Base-by-base conservation (phyloP, 2,888 invertebrate genomes). In the Drosophila anomalata region DNA sequence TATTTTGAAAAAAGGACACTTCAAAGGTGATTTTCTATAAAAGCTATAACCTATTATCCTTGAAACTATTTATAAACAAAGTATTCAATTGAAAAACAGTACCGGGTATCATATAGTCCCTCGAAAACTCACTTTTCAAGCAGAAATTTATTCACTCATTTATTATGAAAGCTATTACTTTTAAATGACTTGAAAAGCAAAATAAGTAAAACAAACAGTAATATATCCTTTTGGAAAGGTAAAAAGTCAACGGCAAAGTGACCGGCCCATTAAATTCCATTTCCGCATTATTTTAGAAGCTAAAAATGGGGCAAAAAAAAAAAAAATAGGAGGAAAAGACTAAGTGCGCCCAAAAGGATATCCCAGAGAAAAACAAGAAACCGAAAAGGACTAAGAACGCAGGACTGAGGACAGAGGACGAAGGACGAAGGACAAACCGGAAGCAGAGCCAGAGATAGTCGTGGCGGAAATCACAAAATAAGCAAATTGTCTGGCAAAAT, bases 401-500 rank as follows among this genome's bases (percentile, higher is more conserved):
- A 7, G 26, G 26, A 26, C 5, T 1, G 22, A 9, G 44, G 46
- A 29, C 44, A 47, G 39, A 66, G 54, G 52, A 55, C 56, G 44
- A 36, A 66, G 54, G 52, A 55, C 58, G 47, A 22, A 33, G 50
- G 57, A 84, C 86, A 83, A 78, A 75, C 88, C 89, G 89, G 89
- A 90, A 87, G 87, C 60, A 52, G 75, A 41, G 59, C 77, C 14
- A 26, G 29, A 12, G 42, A 24, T 11, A 31, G n/a, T 22, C 51
- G 73, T 65, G 81, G 77, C 91, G 91, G 91, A 91, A 91, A 91
- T 91, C 90, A 88, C 88, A 90, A 90, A 90, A 88, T 91, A 91
- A 91, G 89, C 90, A 91, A 91, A 91, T 90, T 91, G 91, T 91
- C 91, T 91, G 90, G 90, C 89, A 80, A 90, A 90, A 91, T 91